These are phyloP conservation scores for Ephydatia muelleri DNA, from an alignment of 37 sponge, comb jelly and placozoan genomes.

Conservation along the genomic window DNA sequence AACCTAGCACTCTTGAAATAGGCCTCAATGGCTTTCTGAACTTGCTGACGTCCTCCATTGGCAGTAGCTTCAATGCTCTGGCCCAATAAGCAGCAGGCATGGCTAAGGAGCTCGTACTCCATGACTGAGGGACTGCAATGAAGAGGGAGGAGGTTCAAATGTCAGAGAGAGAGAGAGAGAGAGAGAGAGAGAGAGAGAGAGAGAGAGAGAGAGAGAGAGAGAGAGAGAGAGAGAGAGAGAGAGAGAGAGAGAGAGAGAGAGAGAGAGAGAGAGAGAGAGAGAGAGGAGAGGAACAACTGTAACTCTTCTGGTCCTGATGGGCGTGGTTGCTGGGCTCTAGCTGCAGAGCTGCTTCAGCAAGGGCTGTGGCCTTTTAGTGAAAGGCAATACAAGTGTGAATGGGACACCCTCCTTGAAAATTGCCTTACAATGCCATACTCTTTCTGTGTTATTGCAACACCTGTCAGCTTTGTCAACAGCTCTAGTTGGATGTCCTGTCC, in stretches of 20 bases:
- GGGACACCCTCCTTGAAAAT: background rate
- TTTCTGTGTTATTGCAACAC: constrained; percentile 40
- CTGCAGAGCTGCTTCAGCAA: background rate
- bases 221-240: too few species aligned
- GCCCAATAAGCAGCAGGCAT: constrained; percentile 25
- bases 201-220: too few species aligned
- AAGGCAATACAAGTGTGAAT: background rate
- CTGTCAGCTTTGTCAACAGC: constrained; percentile 55
- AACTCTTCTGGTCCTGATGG: background rate
- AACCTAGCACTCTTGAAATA: constrained; percentile 64
- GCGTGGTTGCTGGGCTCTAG: background rate
- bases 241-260: too few species aligned
- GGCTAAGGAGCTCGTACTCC: constrained; percentile 26
- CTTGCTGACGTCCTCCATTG: constrained; percentile 3
- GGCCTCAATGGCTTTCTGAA: constrained; percentile 41
- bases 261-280: too few species aligned
- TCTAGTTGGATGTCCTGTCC: constrained; percentile 62
- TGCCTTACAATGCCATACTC: constrained; percentile 52
- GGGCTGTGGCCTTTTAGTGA: background rate
- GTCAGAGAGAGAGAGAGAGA: background rate
- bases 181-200: too few species aligned
- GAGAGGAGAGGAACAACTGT: background rate
- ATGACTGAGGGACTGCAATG: background rate
- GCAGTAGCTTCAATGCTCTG: constrained; percentile 32
- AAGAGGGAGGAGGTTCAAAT: background rate